Base-by-base conservation (phyloP, 2,888 invertebrate genomes). In the Mimas tiliae region DNA sequence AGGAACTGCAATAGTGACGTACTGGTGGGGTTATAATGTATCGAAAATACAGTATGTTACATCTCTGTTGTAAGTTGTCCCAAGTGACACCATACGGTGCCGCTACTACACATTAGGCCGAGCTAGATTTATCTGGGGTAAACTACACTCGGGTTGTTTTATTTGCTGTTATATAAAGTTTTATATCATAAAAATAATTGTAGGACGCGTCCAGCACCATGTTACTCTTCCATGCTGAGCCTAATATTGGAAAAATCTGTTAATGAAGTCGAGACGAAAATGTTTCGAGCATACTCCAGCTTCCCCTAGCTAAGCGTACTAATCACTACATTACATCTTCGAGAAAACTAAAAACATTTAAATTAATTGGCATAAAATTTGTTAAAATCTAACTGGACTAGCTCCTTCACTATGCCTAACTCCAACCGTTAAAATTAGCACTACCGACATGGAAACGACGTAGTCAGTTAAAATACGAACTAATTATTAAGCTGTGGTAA, bases 311-410 rank as follows among this genome's bases (percentile, higher is more conserved):
- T 12, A 55, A 55, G 38, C n/a, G n/a, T n/a, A n/a, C 47, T 65
- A 58, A 7, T 73, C 70, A 70, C 71, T 80, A 81, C 68, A 70
- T 73, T 85, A 84, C 63, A 74, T 80, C 76, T 85, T 86, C 83
- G 83, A 84, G 85, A 87, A 82, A 81, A 74, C 62, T 75, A 70
- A 76, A 50, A 82, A 84, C 75, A 81, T 81, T 82, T 83, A 85
- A 68, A 72, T 73, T 76, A 72, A 82, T 83, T 85, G 85, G 85
- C 86, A 88, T 86, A 88, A 78, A 85, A 84, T 83, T 80, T 82
- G 82, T 82, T 88, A 85, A 83, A 75, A 72, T 78, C 84, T 90
- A 91, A 82, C 70, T 84, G 89, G 92, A 93, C 92, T 93, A 93
- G 92, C 82, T 92, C 89, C 91, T 88, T 90, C 81, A 82, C 76